Evolutionary conservation across 2,888 invertebrate genomes (phyloP).

Genomic region (Cerastoderma edule): DNA sequence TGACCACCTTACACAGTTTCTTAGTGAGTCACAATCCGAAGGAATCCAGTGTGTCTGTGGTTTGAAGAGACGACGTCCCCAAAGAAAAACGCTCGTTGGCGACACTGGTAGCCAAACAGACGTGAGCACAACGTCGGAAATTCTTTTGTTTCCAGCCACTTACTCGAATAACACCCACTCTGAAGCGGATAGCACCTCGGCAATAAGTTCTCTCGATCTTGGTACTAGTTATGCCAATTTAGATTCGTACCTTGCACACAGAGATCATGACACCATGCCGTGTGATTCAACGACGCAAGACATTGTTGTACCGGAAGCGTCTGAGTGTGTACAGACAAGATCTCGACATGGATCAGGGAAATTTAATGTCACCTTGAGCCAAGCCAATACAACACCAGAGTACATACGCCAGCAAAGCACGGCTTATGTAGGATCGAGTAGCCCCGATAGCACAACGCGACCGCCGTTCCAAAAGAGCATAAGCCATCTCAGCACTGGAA

Average conservation of each 20-base stretch:
- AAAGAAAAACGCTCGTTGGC: background rate
- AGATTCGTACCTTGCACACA: background rate
- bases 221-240: conserved; percentile 6
- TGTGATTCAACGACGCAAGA: background rate
- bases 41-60: background rate
- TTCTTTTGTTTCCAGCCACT: background rate
- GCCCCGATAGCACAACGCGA: background rate
- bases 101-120: conserved; percentile 8
- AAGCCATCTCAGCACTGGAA: background rate
- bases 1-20: background rate
- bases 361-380: background rate
- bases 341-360: background rate
- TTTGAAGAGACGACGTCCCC: background rate
- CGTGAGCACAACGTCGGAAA: conserved; percentile 10
- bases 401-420: background rate
- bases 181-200: conserved; percentile 8
- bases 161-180: background rate
- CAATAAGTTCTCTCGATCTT: background rate
- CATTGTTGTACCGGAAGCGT: background rate
- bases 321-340: background rate
- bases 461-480: background rate
- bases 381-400: background rate
- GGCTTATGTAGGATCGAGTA: background rate
- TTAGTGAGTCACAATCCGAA: background rate
- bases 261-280: too few species aligned